Evolutionary conservation across 2,888 invertebrate species (phyloP).

Genomic region (Hecatera dysodea): DNA sequence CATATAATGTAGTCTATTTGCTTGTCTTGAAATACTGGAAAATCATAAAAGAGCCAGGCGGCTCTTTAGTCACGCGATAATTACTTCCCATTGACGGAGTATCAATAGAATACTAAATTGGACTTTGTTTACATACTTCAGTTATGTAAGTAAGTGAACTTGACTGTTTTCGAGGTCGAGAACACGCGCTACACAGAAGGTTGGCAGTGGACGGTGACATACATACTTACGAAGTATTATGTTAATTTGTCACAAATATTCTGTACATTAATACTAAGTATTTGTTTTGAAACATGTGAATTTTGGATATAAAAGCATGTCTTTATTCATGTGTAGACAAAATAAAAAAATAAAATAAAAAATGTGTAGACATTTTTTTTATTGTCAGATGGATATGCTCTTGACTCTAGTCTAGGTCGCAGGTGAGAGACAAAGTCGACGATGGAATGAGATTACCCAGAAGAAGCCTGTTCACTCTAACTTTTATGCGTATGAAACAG

Average conservation of each 20-base stretch:
- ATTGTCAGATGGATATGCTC: too few species aligned
- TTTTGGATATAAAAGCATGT: too few species aligned
- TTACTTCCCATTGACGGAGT: conserved; percentile 47
- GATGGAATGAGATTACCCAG: too few species aligned
- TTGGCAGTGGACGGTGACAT: conserved; percentile 13
- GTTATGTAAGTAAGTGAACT: conserved; percentile 59
- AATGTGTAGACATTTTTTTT: too few species aligned
- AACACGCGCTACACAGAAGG: conserved; percentile 1
- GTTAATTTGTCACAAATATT: conserved; percentile 35
- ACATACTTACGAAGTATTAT: neutral
- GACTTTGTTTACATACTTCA: conserved; percentile 45
- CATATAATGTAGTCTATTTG: conserved; percentile 29
- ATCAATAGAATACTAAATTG: conserved; percentile 44
- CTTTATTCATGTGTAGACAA: too few species aligned
- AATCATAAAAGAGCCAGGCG: conserved; percentile 29
- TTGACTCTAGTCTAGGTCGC: too few species aligned
- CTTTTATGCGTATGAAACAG: too few species aligned
- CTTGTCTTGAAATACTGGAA: conserved; percentile 10
- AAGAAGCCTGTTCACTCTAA: too few species aligned
- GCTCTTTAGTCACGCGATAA: conserved; percentile 42
- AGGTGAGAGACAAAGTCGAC: too few species aligned
- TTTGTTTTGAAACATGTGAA: too few species aligned
- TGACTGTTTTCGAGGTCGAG: conserved; percentile 51
- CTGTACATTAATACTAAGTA: too few species aligned
- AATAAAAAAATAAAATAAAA: too few species aligned